phyloP scores from a whole-genome alignment of 2,888 invertebrate genomes.

The Parnassius mnemosyne region DNA sequence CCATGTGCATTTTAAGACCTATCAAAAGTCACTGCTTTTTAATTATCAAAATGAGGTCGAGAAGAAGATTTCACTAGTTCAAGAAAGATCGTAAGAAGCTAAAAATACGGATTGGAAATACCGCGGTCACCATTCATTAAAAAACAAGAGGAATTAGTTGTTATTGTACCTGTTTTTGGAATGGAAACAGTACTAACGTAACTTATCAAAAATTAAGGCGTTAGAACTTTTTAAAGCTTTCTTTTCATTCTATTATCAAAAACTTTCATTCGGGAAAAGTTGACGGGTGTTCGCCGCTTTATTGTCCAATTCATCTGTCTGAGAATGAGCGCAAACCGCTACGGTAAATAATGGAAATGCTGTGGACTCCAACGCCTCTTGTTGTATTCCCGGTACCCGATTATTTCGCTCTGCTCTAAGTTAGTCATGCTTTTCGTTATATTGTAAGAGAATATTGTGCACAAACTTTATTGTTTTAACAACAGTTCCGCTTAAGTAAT shows the following conservation, averaged over 20 bases:
- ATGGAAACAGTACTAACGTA: slow-evolving; percentile 42
- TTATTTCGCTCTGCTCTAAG: slow-evolving; percentile 63
- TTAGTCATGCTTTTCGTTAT: slow-evolving; percentile 58
- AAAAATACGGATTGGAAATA: too few species aligned
- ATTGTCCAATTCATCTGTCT: slow-evolving; percentile 67
- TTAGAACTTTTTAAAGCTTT: slow-evolving; percentile 45
- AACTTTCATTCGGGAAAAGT: slow-evolving; percentile 63
- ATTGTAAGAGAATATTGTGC: slow-evolving; percentile 49
- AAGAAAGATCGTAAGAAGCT: too few species aligned
- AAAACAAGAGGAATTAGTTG: neutral
- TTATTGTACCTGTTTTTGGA: neutral
- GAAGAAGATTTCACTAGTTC: too few species aligned
- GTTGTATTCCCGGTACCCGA: slow-evolving; percentile 48
- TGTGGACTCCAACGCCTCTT: slow-evolving; percentile 47
- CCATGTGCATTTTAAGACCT: too few species aligned
- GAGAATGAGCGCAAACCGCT: slow-evolving; percentile 52
- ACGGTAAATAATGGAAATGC: slow-evolving; percentile 60
- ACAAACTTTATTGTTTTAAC: slow-evolving; percentile 50
- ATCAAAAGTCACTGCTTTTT: too few species aligned
- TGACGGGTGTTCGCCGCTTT: slow-evolving; percentile 61
- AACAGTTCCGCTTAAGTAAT: slow-evolving; percentile 26
- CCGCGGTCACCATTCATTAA: too few species aligned
- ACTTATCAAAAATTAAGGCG: slow-evolving; percentile 61
- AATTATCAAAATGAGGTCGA: too few species aligned
- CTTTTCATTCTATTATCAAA: slow-evolving; percentile 55